Conservation (phyloP, 1,140 invertebrate genomes). For the Lordiphosa stackelbergi region DNA sequence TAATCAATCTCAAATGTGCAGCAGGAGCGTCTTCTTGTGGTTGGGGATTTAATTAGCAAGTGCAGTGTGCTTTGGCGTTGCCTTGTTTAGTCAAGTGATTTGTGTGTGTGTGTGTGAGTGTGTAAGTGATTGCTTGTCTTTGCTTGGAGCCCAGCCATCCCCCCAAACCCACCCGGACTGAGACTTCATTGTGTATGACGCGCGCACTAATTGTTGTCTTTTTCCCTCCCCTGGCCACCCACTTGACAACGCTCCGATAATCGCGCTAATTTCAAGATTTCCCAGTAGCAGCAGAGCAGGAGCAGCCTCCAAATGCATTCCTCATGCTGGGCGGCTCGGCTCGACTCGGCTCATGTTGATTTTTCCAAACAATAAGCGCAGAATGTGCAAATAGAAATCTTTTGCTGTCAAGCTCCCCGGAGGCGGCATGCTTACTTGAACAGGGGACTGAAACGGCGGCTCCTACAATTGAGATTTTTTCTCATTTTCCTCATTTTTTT, state of each 20-base stretch:
- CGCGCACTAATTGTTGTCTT: conserved; percentile 54
- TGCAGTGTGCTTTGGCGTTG: conserved; percentile 62
- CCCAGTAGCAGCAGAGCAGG: conserved; percentile 55
- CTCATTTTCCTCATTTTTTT: conserved; percentile 21
- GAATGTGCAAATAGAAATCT: conserved; percentile 63
- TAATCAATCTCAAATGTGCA: conserved; percentile 77
- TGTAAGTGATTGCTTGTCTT: conserved; percentile 29
- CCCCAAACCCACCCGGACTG: conserved; percentile 39
- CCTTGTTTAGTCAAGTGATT: conserved; percentile 76
- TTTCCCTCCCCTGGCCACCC: conserved; percentile 24
- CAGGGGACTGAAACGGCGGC: conserved; percentile 18
- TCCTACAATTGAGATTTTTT: conserved; percentile 23
- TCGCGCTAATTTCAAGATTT: conserved; percentile 76
- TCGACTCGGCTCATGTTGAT: conserved; percentile 48
- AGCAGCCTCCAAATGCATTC: conserved; percentile 54
- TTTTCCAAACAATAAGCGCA: conserved; percentile 74
- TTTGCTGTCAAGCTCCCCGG: conserved; percentile 42
- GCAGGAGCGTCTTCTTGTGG: conserved; percentile 41
- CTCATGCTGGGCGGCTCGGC: conserved; percentile 34
- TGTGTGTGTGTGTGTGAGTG: conserved; percentile 22
- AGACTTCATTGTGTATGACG: conserved; percentile 38
- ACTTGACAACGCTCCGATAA: conserved; percentile 72
- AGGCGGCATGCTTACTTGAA: conserved; percentile 59
- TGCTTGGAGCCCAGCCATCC: conserved; percentile 56
- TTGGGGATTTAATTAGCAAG: conserved; percentile 75